Conservation (phyloP, 2,113 vertebrate species). For the Boulengeromyrus knoepffleri region DNA sequence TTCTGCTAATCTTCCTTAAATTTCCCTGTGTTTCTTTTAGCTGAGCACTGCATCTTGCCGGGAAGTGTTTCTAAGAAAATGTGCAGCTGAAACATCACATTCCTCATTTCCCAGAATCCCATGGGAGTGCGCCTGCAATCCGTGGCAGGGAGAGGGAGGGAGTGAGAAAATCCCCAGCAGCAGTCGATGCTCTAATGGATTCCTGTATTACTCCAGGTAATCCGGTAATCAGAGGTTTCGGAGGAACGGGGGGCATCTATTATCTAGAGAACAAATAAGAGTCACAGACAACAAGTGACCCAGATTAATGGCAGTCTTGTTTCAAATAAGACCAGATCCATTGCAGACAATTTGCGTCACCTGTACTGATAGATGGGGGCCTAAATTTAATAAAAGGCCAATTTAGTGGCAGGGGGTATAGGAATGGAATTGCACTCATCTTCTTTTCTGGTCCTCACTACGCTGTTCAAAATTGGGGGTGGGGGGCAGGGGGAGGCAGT, state of each 20-base stretch:
- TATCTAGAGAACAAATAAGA: slow-evolving; percentile 55
- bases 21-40: neutral
- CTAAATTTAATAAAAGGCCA: slow-evolving; percentile 59
- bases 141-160: slow-evolving; percentile 14
- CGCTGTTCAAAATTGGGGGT: slow-evolving; percentile 34
- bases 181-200: slow-evolving; percentile 53
- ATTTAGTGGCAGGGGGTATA: slow-evolving; percentile 43
- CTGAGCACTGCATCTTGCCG: neutral
- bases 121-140: slow-evolving; percentile 19
- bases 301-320: slow-evolving; percentile 57
- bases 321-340: slow-evolving; percentile 51
- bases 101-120: slow-evolving; percentile 22
- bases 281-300: slow-evolving; percentile 53
- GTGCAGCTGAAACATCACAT: slow-evolving; percentile 27
- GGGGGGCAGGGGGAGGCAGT: slow-evolving; percentile 14
- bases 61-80: neutral
- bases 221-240: slow-evolving; percentile 50
- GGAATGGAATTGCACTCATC: slow-evolving; percentile 44
- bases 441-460: slow-evolving; percentile 28
- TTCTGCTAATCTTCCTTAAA: neutral
- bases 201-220: slow-evolving; percentile 49
- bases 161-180: slow-evolving; percentile 29
- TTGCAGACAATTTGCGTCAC: slow-evolving; percentile 52
- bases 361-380: slow-evolving; percentile 57
- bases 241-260: slow-evolving; percentile 47